Conservation (phyloP, 2,888 invertebrate genomes). For the Cryptus viduatorius region DNA sequence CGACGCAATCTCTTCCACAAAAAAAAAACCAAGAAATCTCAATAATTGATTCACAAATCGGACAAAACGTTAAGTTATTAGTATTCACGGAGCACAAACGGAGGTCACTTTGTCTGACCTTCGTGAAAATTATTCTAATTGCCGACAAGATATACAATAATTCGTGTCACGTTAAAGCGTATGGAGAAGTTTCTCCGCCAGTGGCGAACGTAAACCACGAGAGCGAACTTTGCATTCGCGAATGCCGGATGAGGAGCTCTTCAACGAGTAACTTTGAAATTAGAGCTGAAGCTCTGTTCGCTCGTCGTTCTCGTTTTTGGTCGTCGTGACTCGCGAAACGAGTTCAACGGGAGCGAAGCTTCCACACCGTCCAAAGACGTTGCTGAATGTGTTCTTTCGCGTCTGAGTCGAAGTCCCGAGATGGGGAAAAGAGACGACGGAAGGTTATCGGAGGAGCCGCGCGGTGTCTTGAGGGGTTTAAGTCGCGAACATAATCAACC, state of each 20-base stretch:
- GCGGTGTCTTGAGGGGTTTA: constrained; percentile 15
- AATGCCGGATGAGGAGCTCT: too few species aligned
- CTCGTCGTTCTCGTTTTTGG: constrained; percentile 40
- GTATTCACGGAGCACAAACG: too few species aligned
- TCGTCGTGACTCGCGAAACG: constrained; percentile 48
- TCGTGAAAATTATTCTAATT: too few species aligned
- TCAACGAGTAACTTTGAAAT: constrained; percentile 50
- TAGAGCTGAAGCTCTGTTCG: constrained; percentile 31
- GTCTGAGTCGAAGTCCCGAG: neutral
- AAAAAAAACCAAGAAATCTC: neutral
- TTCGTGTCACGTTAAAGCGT: too few species aligned
- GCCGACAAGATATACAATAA: too few species aligned
- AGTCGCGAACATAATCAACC: constrained; percentile 62
- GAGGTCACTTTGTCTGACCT: too few species aligned
- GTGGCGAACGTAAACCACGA: too few species aligned
- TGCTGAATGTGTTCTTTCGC: neutral
- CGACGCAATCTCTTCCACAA: neutral
- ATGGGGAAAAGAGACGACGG: constrained; percentile 36
- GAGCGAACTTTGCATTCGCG: too few species aligned
- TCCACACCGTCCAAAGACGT: constrained; percentile 33
- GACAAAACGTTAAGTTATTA: too few species aligned
- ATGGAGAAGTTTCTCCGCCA: too few species aligned
- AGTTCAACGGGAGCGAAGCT: constrained; percentile 43
- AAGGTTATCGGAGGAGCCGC: neutral
- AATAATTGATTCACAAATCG: neutral